Evolutionary conservation across 2,888 invertebrate species (phyloP), one percentile per base, ranked within the genome.

Genomic region (Caenorhabditis plicata): DNA sequence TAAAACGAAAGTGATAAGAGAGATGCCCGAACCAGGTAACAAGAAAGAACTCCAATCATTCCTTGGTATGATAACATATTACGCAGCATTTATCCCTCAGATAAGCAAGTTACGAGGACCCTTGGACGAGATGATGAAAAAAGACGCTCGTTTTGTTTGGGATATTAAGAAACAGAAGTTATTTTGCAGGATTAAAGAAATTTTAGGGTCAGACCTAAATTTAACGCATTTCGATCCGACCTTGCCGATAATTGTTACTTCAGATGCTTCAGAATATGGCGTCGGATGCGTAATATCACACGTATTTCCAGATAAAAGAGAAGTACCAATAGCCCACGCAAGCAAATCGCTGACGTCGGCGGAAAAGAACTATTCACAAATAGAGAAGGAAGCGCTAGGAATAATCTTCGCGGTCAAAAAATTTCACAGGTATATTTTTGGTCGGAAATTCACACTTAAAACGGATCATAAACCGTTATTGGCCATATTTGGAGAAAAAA

Each of bases 391-490:
- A 68, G 78, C 75, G 0, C 23, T 81, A 11, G 78, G 74, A 1
- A 71, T 81, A 1, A 69, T 82, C 7, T 82, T 73, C 72, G 81
- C 81, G 3, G 60, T 82, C 0, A 43, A 74, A 13, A 82, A 82
- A 52, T 84, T 82, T 52, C 53, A 81, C 20, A 80, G 79, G 0
- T 85, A 82, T 53, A 62, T 85, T 0, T 81, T 82, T 44, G 80
- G 81, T 0, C 31, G 73, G 4, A 41, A 66, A 0, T 81, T 83
- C 19, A 62, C 62, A 0, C 68, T 84, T 0, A 57, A 78, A 3
- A 83, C 82, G 0, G 85, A 85, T 53, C 85, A 84, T 49, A 81
- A 83, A 52, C 82, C 84, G 0, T 68, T 85, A 27, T 81, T 82
- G 77, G 85, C 83, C 9, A 66, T 66, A 3, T 71, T 57, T 32